These are phyloP conservation scores for Apamea monoglypha DNA, from an alignment of 2,888 invertebrate genomes.

Conservation along the genomic window DNA sequence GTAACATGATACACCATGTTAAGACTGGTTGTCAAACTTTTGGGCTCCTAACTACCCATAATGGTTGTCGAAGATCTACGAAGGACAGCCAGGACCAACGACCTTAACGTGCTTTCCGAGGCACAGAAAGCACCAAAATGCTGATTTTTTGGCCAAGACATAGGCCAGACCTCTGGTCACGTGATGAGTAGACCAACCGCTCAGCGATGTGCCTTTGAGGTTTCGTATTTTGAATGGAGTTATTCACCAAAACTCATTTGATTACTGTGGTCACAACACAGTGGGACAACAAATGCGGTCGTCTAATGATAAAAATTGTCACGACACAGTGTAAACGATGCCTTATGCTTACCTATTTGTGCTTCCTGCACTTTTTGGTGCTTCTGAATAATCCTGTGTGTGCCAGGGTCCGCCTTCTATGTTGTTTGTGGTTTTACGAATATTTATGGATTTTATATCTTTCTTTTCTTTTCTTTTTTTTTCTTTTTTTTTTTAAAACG, in stretches of 20 bases:
- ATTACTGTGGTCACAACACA: neutral
- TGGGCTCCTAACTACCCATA: neutral
- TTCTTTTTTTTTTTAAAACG: too few relatives aligned
- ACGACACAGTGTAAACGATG: conserved; percentile 1
- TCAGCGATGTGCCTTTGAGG: too few relatives aligned
- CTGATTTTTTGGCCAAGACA: too few relatives aligned
- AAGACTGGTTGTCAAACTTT: neutral
- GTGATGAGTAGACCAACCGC: too few relatives aligned
- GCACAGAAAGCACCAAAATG: too few relatives aligned
- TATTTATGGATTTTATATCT: neutral
- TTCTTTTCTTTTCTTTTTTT: too few relatives aligned
- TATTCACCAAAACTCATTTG: too few relatives aligned
- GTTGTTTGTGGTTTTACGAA: neutral
- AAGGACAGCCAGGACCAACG: neutral
- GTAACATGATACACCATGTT: too few relatives aligned
- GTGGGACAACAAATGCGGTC: neutral
- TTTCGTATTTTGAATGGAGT: neutral
- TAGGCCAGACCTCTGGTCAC: too few relatives aligned
- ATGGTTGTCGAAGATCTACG: neutral
- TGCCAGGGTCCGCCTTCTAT: conserved; percentile 1
- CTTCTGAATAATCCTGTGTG: conserved; percentile 35
- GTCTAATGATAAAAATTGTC: neutral
- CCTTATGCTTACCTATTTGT: conserved; percentile 10
- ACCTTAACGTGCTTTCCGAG: neutral
- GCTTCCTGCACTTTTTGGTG: conserved; percentile 17